Percentiles rank a stretch among this genome's conserved stretches.
Conservation (phyloP, 2,888 invertebrate genomes). For the Ametastegia equiseti region DNA sequence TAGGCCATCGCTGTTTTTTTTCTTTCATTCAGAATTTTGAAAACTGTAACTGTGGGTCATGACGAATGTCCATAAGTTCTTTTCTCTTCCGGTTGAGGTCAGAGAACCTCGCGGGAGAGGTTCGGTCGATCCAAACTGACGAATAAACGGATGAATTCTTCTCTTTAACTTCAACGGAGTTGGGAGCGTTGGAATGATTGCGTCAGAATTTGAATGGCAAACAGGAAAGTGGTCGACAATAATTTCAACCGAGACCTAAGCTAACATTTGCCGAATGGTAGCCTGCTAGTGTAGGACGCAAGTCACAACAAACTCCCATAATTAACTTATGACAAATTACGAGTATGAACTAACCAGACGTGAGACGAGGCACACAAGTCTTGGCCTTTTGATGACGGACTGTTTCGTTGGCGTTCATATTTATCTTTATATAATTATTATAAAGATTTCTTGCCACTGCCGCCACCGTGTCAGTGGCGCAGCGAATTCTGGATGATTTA, state of each 20-base stretch:
- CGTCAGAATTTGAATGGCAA: constrained; percentile 20
- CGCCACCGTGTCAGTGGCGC: too few species aligned
- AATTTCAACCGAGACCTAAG: constrained; percentile 56
- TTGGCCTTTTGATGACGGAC: constrained; percentile 12
- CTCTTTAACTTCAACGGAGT: too few species aligned
- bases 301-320: constrained; percentile 68
- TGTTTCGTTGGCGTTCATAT: constrained; percentile 25
- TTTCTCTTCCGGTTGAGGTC: background rate
- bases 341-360: constrained; percentile 37
- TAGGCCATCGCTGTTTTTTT: background rate
- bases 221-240: constrained; percentile 17
- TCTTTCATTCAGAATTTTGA: background rate
- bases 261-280: constrained; percentile 55
- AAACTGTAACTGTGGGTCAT: background rate
- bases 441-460: too few species aligned
- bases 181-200: background rate
- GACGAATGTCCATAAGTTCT: background rate
- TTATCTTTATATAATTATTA: constrained; percentile 18
- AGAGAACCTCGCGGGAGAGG: background rate
- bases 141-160: constrained; percentile 4
- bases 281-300: constrained; percentile 59
- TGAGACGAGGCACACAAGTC: constrained; percentile 5
- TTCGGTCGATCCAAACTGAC: background rate
- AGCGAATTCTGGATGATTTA: too few species aligned
- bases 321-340: constrained; percentile 62